A percentile compares a stretch with the other conserved stretches of the same genome.
Evolutionary conservation across 2,113 vertebrate genomes (phyloP).

Genomic region (Ovis canadensis): DNA sequence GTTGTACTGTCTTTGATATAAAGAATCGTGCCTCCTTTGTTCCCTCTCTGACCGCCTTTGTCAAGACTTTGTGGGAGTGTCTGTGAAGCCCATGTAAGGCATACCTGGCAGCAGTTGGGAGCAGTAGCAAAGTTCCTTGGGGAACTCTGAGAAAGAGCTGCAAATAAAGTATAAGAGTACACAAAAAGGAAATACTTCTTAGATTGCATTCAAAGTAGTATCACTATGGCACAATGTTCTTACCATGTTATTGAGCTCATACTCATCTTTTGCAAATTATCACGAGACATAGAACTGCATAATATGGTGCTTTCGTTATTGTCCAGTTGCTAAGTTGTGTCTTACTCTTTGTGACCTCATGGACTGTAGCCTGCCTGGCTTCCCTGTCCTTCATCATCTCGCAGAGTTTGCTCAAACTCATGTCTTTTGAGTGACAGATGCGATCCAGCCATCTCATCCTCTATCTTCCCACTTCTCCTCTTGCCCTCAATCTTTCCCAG

Average conservation of each 20-base stretch:
- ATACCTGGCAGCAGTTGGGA: background rate
- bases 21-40: background rate
- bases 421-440: background rate
- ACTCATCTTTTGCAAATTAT: background rate
- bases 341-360: background rate
- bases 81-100: background rate
- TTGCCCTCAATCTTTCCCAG: background rate
- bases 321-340: background rate
- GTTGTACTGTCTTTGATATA: slow-evolving; percentile 18
- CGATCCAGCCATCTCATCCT: background rate
- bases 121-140: background rate
- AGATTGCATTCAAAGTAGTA: background rate
- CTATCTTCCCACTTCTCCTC: background rate
- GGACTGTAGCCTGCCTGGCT: background rate
- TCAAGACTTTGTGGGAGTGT: background rate
- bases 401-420: background rate
- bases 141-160: background rate
- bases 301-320: background rate
- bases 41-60: background rate
- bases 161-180: background rate
- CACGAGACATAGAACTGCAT: background rate
- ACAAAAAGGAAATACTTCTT: background rate
- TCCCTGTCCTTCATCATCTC: background rate
- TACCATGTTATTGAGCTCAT: background rate
- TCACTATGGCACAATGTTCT: background rate